Evolutionary conservation across 2,113 vertebrate genomes (phyloP), one percentile per base, ranked within the genome.

Genomic region (Bubo blakistoni): DNA sequence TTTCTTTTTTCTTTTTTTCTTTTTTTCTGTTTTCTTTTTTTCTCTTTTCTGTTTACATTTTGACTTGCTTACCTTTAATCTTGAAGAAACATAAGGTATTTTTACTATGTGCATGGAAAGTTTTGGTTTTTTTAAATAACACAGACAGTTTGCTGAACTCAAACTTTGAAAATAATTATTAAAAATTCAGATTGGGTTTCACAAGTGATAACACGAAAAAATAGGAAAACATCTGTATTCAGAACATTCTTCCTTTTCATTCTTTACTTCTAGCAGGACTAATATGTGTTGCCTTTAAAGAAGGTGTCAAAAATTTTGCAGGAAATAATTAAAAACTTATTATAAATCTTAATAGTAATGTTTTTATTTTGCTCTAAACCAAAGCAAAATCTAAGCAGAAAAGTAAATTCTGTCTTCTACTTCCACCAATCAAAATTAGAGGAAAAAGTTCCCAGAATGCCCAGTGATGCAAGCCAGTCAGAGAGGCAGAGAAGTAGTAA

Each of bases 41-140:
- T 0, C 19, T 55, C 36, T 11, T n/a, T 27, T 55, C 26, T 49
- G 17, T 46, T 46, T 46, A 46, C 44, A 46, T 46, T 46, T 46
- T 21, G 0, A 27, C 14, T 47, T 54, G 4, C 1, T 2, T 61
- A 17, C 0, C 1, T 93, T 86, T 42, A 71, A 38, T 42, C 7
- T 22, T 38, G 44, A 72, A 72, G 22, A 86, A 80, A 26, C 0
- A 25, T 5, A 42, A 34, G 6, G 2, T 2, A 1, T 65, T 88
- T 91, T 84, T 27, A 74, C 8, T 13, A 24, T 5, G 7, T 42
- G 0, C 5, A 18, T 32, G 13, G 15, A 44, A 66, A 44, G 4
- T 17, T 11, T 62, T 57, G n/a, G 12, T 32, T 17, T 13, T 40
- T 38, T 69, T 19, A 26, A 38, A 26, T 36, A 69, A n/a, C 17